Base-by-base conservation (phyloP, 2,797 vertebrate genomes). In the Enteromius fasciolatus region DNA sequence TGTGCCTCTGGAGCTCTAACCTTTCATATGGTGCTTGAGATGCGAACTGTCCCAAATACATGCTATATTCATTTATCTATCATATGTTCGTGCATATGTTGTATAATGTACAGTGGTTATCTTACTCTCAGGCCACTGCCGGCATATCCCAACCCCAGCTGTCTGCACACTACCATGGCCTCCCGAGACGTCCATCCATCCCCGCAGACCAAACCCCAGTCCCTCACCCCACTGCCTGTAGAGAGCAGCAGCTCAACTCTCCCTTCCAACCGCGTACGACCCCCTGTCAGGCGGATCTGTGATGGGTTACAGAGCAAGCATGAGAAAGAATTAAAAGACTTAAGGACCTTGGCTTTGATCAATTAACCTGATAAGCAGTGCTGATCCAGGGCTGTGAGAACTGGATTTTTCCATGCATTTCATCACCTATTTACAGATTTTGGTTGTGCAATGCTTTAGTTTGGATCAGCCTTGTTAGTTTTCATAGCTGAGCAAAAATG, bases 161-260 rank as follows among this genome's bases (percentile, higher is more conserved):
- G 98, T 91, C 97, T 96, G 92, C 98, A 99, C 88, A 91, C 97
- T 91, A 98, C 96, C 91, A 94, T 95, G 46, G 97, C 97, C 89
- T 99, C 97, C 85, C 91, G 95, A 5, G 93, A 96, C 41, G 92
- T 96, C 98, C 98, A 99, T 93, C 89, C 94, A 89, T 98, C 96
- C 33, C 97, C 96, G 85, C 97, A 99, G 88, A 98, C 92, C 92
- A 99, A 94, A 66, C 98, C 98, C 97, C 98, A 99, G 85, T 84
- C 91, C 84, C 89, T 89, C 7, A 91, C 90, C 25, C 93, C 94
- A 31, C 94, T 93, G 0, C 90, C 12, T 5, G 92, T 91, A 39
- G 90, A 89, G 84, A 89, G 84, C 31, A 94, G 92, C 86, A 99
- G 92, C 92, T 98, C 97, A 64, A 99, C 92, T 8, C 98, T 94